These are phyloP conservation scores for Halcyon badia DNA, from an alignment of 2,797 vertebrate genomes.

Conservation along the genomic window DNA sequence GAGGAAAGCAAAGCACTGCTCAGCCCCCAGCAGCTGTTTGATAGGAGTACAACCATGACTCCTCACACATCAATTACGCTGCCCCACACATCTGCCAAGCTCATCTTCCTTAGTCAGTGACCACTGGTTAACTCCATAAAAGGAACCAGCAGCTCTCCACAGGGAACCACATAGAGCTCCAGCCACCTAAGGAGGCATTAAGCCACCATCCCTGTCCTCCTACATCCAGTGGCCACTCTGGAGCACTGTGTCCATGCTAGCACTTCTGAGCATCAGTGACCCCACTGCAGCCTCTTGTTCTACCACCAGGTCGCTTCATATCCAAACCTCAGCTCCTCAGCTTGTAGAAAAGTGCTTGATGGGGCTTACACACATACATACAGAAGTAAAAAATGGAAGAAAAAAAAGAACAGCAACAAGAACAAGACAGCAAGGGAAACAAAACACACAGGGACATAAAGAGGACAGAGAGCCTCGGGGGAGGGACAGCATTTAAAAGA, in stretches of 20 bases:
- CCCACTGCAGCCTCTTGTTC: not conserved
- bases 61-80: not conserved
- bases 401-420: not conserved
- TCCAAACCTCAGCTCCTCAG: not conserved
- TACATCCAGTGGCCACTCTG: not conserved
- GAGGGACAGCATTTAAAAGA: conserved; percentile 12
- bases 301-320: not conserved
- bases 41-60: not conserved
- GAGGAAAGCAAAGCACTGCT: not conserved
- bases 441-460: conserved; percentile 54
- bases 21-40: not conserved
- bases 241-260: not conserved
- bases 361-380: not conserved
- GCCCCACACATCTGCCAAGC: not conserved
- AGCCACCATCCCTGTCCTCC: not conserved
- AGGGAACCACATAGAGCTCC: not conserved
- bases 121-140: not conserved
- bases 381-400: not conserved
- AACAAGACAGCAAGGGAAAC: conserved; percentile 32
- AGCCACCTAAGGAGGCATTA: not conserved
- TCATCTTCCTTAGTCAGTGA: not conserved
- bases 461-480: conserved; percentile 46
- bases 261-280: not conserved
- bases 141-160: not conserved
- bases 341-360: not conserved